Evolutionary conservation across 2,113 vertebrate genomes (phyloP), one percentile per base, ranked within the genome.

Genomic region (Columba livia): DNA sequence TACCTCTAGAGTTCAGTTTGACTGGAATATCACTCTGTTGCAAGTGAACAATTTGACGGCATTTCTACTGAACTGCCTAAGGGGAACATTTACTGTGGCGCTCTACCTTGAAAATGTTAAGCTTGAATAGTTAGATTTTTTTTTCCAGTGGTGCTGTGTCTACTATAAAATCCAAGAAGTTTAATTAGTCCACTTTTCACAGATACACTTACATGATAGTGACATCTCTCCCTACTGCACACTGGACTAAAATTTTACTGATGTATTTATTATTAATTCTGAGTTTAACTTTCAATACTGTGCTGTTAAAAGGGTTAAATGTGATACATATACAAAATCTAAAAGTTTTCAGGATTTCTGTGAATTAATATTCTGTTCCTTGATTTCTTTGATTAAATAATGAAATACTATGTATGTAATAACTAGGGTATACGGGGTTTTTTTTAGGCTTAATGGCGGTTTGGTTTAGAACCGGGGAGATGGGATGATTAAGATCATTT

Each of bases 281-380:
- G 71, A 90, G 28, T 83, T 57, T 48, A 40, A 24, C 70, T 84
- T 94, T 92, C 31, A 32, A 0, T 47, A 66, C 7, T 40, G 23
- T 50, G 28, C 38, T 54, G 12, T 78, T 69, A 29, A 77, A 75
- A 83, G 10, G 10, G 2, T 19, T 85, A 69, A 53, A 77, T 53
- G 4, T 57, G 24, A 28, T 11, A 28, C 0, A 9, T 28, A 9
- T 3, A n/a, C 3, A 66, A 71, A 85, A 5, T 6, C 5, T 8
- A 26, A 12, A 85, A 36, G 11, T 21, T 88, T 70, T 77, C 19
- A 70, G 13, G 18, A 31, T 73, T 60, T 69, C n/a, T 64, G 28
- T 34, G 34, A 78, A 25, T 54, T 73, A 80, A 26, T 88, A 40
- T 69, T 73, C 23, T 62, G 6, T 88, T 75, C 24, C 21, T 89